These are phyloP conservation scores for Plemyria rubiginata DNA, from an alignment of 2,888 invertebrate species.

Conservation along the genomic window DNA sequence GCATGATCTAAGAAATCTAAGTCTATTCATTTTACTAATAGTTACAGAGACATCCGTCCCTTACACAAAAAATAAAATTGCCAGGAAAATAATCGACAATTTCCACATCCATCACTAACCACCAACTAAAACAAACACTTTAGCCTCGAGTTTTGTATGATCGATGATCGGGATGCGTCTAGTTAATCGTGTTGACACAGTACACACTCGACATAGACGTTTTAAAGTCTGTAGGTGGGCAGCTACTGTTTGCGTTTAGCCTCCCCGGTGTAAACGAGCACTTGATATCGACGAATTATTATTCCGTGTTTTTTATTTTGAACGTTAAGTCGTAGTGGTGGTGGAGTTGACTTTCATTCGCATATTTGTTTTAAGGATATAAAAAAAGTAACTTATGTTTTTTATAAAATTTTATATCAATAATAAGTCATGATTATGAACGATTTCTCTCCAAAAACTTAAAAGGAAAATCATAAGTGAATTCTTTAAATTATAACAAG, in stretches of 20 bases:
- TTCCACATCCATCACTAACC: slow-evolving; percentile 49
- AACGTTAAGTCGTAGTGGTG: too few species aligned
- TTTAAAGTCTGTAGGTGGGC: slow-evolving; percentile 73
- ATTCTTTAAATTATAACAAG: too few species aligned
- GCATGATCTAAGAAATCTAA: too few species aligned
- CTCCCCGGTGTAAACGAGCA: slow-evolving; percentile 66
- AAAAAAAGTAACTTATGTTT: too few species aligned
- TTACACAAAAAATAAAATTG: slow-evolving; percentile 17
- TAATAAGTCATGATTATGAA: too few species aligned
- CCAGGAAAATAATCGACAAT: slow-evolving; percentile 18
- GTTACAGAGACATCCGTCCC: too few species aligned
- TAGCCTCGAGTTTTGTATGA: slow-evolving; percentile 62
- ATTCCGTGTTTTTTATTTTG: neutral
- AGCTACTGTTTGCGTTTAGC: slow-evolving; percentile 77
- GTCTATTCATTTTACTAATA: slow-evolving; percentile 7
- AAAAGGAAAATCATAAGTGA: too few species aligned
- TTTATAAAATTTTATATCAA: too few species aligned
- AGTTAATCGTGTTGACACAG: slow-evolving; percentile 77
- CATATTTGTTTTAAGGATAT: too few species aligned
- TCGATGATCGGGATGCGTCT: slow-evolving; percentile 68
- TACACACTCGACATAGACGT: slow-evolving; percentile 68
- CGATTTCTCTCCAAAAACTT: too few species aligned
- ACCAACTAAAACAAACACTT: slow-evolving; percentile 58
- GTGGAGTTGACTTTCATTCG: too few species aligned
- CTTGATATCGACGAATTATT: slow-evolving; percentile 43